Evolutionary conservation across 1,140 invertebrate genomes (phyloP), one percentile per base, ranked within the genome.

Genomic region (Calliopsis andreniformis): DNA sequence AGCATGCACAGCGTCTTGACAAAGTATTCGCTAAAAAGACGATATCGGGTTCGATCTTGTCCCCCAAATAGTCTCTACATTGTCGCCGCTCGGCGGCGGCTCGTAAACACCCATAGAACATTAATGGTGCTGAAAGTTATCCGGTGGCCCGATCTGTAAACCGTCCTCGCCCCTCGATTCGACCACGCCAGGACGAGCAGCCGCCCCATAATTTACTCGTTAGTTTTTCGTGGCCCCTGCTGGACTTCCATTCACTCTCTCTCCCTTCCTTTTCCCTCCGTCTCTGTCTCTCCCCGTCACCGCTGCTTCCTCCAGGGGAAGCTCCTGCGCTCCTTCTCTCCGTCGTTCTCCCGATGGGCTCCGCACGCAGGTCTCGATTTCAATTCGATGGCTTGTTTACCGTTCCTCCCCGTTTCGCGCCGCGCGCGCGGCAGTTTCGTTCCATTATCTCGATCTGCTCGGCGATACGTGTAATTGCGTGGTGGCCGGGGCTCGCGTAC

Each of bases 151-250:
- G 77, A 85, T 87, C 83, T 84, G 76, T 62, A 39, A 71, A 64
- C 61, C 79, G 53, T 76, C 32, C 66, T 47, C 51, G 28, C 55
- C 55, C 63, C 66, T 61, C 66, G 47, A 64, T 78, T 78, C 70
- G 76, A 71, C 71, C 71, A 76, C 75, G 67, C 55, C 45, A 67
- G 75, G 75, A 39, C 75, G 78, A 85, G 81, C 84, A 82, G 75
- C 84, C 82, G 69, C 87, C 83, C 89, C 85, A 86, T 88, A 88
- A 89, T 89, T 89, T 88, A 86, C 88, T 89, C 87, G 87, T 89
- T 89, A 89, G 82, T 80, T 84, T 80, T 45, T 76, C 61, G 76
- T 68, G 56, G 59, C 75, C 77, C 73, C 66, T 55, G 77, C 4
- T 76, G 75, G 66, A 59, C 32, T 43, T 45, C 18, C 20, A 67